These are phyloP conservation scores for Microtus oregoni DNA, from an alignment of 2,113 vertebrate species.

Conservation along the genomic window DNA sequence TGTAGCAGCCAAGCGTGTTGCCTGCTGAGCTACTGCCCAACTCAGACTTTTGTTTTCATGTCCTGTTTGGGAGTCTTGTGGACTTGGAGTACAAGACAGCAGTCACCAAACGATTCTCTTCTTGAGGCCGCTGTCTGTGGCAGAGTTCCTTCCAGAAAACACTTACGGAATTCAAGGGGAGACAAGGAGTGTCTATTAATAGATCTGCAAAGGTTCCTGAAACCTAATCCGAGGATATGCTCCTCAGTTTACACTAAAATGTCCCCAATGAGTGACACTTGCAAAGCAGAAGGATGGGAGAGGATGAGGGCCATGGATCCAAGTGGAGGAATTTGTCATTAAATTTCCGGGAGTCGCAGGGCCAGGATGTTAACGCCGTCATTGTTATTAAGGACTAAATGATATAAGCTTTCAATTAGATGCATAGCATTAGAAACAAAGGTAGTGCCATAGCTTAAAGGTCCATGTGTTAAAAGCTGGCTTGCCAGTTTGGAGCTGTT, in stretches of 20 bases:
- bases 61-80: accelerated
- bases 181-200: not conserved
- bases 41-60: not conserved
- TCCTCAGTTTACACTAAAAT: not conserved
- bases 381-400: slow-evolving; percentile 1
- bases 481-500: not conserved
- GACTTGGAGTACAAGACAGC: not conserved
- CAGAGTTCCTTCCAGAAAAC: not conserved
- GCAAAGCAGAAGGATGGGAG: not conserved
- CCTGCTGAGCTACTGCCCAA: not conserved
- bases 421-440: not conserved
- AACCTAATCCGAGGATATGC: not conserved
- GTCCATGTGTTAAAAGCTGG: not conserved
- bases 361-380: not conserved
- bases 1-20: not conserved
- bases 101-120: not conserved
- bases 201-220: not conserved
- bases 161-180: not conserved
- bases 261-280: not conserved
- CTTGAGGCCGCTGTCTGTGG: not conserved
- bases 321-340: not conserved
- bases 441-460: not conserved
- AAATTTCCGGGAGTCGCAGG: not conserved
- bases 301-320: accelerated
- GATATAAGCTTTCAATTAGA: too few relatives aligned